Evolutionary conservation across 2,113 vertebrate species (phyloP).

Genomic region (Archilochus colubris): DNA sequence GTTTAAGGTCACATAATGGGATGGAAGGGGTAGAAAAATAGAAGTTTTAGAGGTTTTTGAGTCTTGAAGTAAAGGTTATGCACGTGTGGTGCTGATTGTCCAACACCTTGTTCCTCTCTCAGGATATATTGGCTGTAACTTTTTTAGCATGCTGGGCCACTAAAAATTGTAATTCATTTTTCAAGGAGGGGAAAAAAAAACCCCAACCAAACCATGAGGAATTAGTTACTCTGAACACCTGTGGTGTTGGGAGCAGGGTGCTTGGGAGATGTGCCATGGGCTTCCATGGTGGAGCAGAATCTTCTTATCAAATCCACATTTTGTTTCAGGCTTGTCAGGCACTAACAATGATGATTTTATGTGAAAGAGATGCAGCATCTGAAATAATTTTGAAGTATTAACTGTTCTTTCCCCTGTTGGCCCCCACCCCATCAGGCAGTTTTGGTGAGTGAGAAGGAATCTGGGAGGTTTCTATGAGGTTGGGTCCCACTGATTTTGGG

Average conservation of each 20-base stretch:
- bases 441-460: not conserved
- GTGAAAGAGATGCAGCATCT: not conserved
- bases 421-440: not conserved
- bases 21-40: not conserved
- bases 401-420: not conserved
- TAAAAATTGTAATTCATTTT: not conserved
- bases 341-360: not conserved
- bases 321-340: not conserved
- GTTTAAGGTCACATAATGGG: not conserved
- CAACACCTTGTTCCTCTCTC: not conserved
- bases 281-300: not conserved
- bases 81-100: fast-evolving
- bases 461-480: not conserved
- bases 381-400: not conserved
- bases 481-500: not conserved
- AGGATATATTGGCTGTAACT: not conserved
- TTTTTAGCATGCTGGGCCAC: not conserved
- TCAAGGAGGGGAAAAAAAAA: not conserved
- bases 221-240: not conserved
- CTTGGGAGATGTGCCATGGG: not conserved
- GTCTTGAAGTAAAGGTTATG: not conserved
- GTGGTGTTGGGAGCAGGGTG: not conserved
- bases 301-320: not conserved
- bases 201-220: not conserved
- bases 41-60: not conserved